Evolutionary conservation across 2,888 invertebrate species (phyloP).

Genomic region (Lobophora halterata): DNA sequence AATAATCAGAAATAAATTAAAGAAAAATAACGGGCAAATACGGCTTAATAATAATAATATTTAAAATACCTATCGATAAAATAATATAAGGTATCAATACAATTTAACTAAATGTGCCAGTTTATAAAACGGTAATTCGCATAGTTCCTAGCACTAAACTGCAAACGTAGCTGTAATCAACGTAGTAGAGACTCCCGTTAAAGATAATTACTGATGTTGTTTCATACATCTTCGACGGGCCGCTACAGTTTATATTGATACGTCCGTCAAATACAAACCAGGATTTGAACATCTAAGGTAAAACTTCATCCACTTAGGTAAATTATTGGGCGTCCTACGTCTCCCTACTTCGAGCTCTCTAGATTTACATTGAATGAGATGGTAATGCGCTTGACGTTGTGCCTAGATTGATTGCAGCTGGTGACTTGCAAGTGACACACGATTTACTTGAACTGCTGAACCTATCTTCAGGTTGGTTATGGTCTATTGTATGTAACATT

Average conservation of each 20-base stretch:
- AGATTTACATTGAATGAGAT: conserved; percentile 55
- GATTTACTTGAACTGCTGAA: background rate
- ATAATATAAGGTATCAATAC: conserved; percentile 3
- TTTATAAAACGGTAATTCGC: conserved; percentile 5
- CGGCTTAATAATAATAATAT: too few species aligned
- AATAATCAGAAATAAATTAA: too few species aligned
- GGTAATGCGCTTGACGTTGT: conserved; percentile 41
- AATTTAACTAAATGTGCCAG: conserved; percentile 4
- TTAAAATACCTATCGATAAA: background rate
- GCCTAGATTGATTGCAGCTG: background rate
- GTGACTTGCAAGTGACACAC: background rate
- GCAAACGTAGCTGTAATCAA: conserved; percentile 9
- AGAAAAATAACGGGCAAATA: too few species aligned
- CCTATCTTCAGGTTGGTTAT: too few species aligned
- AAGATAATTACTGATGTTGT: conserved; percentile 7
- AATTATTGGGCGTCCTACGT: background rate
- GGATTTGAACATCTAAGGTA: conserved; percentile 35
- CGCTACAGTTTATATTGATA: background rate
- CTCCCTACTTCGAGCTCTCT: conserved; percentile 18
- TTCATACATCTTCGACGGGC: background rate
- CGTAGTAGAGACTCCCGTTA: conserved; percentile 9
- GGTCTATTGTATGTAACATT: too few species aligned
- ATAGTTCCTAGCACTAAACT: too few species aligned
- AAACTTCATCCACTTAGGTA: conserved; percentile 1
- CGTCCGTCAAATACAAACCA: background rate